Base-by-base conservation (phyloP, 2,113 vertebrate species). In the Lagopus muta region DNA sequence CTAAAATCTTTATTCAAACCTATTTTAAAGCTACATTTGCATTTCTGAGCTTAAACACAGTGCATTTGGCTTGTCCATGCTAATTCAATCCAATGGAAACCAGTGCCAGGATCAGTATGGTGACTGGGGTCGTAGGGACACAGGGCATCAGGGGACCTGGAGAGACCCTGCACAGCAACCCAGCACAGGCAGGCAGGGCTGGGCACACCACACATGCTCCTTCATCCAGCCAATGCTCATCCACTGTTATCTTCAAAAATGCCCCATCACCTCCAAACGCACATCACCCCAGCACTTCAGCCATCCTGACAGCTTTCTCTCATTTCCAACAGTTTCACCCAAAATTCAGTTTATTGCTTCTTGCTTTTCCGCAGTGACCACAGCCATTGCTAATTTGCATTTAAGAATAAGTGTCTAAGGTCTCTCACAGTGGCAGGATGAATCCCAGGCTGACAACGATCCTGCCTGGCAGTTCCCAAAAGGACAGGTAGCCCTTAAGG, bases 121-220 rank as follows among this genome's bases (percentile, higher is more conserved):
- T 34, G 54, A 65, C 50, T 48, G 73, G 3, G 12, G 52, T 22
- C 9, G 12, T 45, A 40, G 71, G 55, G 66, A 54, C 38, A 32
- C 0, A 0, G 43, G 7, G 2, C 73, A 75, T 72, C 32, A 32
- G 32, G 36, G 60, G 58, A 47, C 79, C 48, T 36, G 2, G 58
- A 32, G 60, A 30, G 34, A 32, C 54, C 30, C 10, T 50, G 47
- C 10, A 48, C 47, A 48, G 47, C 20, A 10, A 60, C 52, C 55
- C 52, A 13, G 2, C 4, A 3, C 5, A 47, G 0, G 1, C 55
- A 45, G 66, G 71, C 50, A 67, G 58, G 62, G 15, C 66, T 19
- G 3, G 2, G 15, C 10, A 13, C 0, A 0, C 55, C 43, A 28
- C 69, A 47, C 52, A 16, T 4, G 2, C 22, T 34, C 85, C 48